Evolutionary conservation across 2,113 vertebrate species (phyloP), one percentile per base, ranked within the genome.

Genomic region (Lampris incognitus): DNA sequence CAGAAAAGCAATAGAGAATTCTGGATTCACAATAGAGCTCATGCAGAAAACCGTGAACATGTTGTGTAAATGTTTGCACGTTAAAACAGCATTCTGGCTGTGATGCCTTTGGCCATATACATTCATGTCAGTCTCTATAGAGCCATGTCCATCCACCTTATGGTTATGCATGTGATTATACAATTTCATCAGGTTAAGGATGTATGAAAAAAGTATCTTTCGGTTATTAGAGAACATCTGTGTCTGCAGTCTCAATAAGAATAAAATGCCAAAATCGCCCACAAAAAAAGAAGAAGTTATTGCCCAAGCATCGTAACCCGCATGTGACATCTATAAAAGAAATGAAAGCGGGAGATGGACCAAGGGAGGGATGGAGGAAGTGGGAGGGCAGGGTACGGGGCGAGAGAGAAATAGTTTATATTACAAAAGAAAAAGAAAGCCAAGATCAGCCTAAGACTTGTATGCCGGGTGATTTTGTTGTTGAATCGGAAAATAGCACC

Each of bases 391-490:
- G 51, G 50, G n/a, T 46, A 50, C 46, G 51, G 77, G 78, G 70
- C 50, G 38, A 79, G 38, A 79, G 56, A 8, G 6, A 56, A 61
- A 72, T 46, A 68, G 66, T 57, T 86, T 73, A 72, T 58, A 62
- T 72, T 74, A 24, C 44, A 74, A 58, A 74, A 69, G 60, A 24
- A 49, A 59, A 6, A 37, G 41, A 46, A 54, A 72, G 81, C 82
- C 85, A 85, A 87, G 36, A 81, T 81, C 65, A 85, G 69, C 77
- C 44, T 38, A 6, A 49, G 13, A 13, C 60, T 66, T 61, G 63
- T 69, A 51, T 72, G 69, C 63, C 52, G 60, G 40, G 40, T 76
- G 50, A 8, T 58, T 69, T 79, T 74, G 0, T 9, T 4, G 5
- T 2, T 77, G 2, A 77, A 2, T 49, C 46, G 6, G 6, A 66